A percentile compares a stretch with the other conserved stretches of the same genome.
These are phyloP conservation scores for Bungarus multicinctus DNA, from an alignment of 2,113 vertebrate species.

Conservation along the genomic window DNA sequence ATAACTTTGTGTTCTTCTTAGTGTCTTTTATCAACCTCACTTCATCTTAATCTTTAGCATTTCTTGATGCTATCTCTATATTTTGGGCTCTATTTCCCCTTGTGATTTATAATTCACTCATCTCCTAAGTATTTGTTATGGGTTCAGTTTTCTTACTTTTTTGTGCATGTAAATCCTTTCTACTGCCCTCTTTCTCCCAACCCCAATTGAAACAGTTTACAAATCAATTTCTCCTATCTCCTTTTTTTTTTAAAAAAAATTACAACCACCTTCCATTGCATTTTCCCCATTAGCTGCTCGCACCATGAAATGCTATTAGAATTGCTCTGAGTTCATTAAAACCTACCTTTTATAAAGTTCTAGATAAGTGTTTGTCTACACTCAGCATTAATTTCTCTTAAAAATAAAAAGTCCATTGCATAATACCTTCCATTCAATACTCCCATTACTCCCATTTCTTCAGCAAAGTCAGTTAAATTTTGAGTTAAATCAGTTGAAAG, in stretches of 20 bases:
- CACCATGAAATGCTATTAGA: not conserved
- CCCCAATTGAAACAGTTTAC: not conserved
- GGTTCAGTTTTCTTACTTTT: not conserved
- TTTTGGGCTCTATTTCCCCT: not conserved
- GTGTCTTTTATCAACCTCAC: not conserved
- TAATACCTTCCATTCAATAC: not conserved
- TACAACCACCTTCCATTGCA: not conserved
- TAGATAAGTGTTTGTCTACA: not conserved
- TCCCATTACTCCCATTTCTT: not conserved
- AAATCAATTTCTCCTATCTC: not conserved
- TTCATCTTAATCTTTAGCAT: not conserved
- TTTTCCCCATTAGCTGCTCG: not conserved
- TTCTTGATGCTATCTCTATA: not conserved
- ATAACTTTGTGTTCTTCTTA: not conserved
- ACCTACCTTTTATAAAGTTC: not conserved
- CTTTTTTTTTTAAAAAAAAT: not conserved
- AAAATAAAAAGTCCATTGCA: not conserved
- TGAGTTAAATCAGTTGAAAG: not conserved
- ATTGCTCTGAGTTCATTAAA: not conserved
- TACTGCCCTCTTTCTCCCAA: not conserved
- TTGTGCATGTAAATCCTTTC: not conserved
- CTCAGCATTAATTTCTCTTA: not conserved
- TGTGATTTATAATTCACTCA: not conserved
- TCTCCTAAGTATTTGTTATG: not conserved
- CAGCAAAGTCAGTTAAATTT: not conserved